Conservation (phyloP, 1,140 invertebrate species). For the Dreissena polymorpha region DNA sequence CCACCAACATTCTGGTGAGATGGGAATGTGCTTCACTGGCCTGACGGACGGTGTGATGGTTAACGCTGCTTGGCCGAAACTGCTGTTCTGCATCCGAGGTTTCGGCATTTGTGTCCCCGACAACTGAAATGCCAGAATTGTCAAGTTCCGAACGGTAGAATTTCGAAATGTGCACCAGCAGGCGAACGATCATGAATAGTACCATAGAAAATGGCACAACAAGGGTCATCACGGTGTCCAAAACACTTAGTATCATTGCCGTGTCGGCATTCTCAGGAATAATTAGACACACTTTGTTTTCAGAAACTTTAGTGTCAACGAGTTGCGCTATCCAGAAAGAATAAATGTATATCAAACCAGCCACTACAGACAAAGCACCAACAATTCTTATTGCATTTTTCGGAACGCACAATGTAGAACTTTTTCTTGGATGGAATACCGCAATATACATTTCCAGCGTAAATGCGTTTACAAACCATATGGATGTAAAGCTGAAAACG, state of each 20-base stretch:
- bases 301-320: constrained; percentile 22
- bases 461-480: constrained; percentile 78
- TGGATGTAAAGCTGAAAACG: constrained; percentile 76
- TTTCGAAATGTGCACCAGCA: constrained; percentile 74
- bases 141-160: constrained; percentile 53
- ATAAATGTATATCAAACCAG: constrained; percentile 64
- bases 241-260: constrained; percentile 82
- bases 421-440: constrained; percentile 73
- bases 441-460: constrained; percentile 78
- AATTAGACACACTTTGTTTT: constrained; percentile 51
- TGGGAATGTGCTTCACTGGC: constrained; percentile 83
- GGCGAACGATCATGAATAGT: constrained; percentile 83
- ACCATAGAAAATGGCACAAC: constrained; percentile 82
- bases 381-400: constrained; percentile 60
- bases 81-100: neutral
- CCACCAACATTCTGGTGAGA: constrained; percentile 90
- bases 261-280: constrained; percentile 61
- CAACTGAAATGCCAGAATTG: constrained; percentile 8
- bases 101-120: constrained; percentile 22
- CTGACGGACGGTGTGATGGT: constrained; percentile 36
- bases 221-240: constrained; percentile 83
- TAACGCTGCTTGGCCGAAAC: too few species aligned
- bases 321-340: constrained; percentile 66
- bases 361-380: constrained; percentile 57
- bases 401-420: constrained; percentile 68